These are phyloP conservation scores for Penaeus chinensis DNA, from an alignment of 1,140 invertebrate species.

Conservation along the genomic window DNA sequence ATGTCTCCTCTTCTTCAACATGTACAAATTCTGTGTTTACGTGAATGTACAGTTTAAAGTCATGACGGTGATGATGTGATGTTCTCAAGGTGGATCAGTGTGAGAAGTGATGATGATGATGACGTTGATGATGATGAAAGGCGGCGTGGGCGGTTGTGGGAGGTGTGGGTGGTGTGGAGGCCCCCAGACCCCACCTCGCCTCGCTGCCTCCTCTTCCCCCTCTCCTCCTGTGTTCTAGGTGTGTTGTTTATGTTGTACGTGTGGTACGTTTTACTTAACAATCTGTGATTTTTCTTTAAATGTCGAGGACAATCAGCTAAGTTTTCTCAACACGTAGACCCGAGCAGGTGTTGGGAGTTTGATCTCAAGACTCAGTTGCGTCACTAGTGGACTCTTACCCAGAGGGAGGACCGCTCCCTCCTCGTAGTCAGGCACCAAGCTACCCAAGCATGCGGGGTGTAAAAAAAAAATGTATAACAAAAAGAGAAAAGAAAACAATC, in stretches of 20 bases:
- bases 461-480: not conserved
- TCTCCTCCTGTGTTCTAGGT: not conserved
- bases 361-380: slow-evolving; percentile 36
- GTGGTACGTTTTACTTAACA: slow-evolving; percentile 48
- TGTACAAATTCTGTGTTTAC: slow-evolving; percentile 58
- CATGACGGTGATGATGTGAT: slow-evolving; percentile 35
- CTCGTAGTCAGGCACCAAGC: slow-evolving; percentile 5
- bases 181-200: not conserved
- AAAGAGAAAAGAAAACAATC: too few species aligned
- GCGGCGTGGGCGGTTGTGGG: not conserved
- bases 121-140: not conserved
- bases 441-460: slow-evolving; percentile 30
- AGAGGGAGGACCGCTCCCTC: not conserved
- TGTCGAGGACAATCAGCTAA: slow-evolving; percentile 52
- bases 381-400: slow-evolving; percentile 16
- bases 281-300: slow-evolving; percentile 55
- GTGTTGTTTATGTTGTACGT: slow-evolving; percentile 42
- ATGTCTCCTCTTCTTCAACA: slow-evolving; percentile 55
- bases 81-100: slow-evolving; percentile 36
- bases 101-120: slow-evolving; percentile 1
- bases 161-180: slow-evolving; percentile 9
- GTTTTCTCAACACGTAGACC: slow-evolving; percentile 30
- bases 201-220: not conserved
- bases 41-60: slow-evolving; percentile 44
- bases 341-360: slow-evolving; percentile 21